These are phyloP conservation scores for Dolichotis patagonum DNA, from an alignment of 2,113 vertebrate genomes.

Conservation along the genomic window DNA sequence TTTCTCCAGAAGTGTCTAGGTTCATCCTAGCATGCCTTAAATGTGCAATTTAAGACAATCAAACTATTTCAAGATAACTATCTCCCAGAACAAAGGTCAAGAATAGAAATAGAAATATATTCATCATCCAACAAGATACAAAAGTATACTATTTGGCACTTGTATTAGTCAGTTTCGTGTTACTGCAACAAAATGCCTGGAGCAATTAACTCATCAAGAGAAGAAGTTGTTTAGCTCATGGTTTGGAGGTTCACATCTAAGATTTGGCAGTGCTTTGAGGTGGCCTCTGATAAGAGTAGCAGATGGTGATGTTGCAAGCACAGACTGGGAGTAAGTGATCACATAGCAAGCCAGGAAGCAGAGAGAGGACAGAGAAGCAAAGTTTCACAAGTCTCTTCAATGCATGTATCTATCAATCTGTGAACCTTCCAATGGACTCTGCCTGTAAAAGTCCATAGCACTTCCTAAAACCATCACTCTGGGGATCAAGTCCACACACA, in stretches of 20 bases:
- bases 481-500: background rate
- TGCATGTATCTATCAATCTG: too few relatives aligned
- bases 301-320: background rate
- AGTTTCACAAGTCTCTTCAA: too few relatives aligned
- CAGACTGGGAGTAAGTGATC: background rate
- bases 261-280: background rate
- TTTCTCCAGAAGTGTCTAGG: background rate
- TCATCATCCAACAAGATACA: background rate
- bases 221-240: background rate
- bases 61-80: conserved; percentile 28
- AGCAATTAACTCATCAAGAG: background rate
- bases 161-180: background rate
- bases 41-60: background rate
- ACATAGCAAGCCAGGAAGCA: background rate
- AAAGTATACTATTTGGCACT: background rate
- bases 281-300: background rate
- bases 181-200: background rate
- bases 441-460: background rate
- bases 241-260: background rate
- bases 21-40: background rate
- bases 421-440: too few relatives aligned
- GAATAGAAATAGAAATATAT: background rate
- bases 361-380: background rate
- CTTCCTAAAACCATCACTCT: background rate
- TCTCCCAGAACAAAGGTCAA: conserved; percentile 27